Base-by-base conservation (phyloP, 1,140 invertebrate species). In the Lepidotrigona ventralis region DNA sequence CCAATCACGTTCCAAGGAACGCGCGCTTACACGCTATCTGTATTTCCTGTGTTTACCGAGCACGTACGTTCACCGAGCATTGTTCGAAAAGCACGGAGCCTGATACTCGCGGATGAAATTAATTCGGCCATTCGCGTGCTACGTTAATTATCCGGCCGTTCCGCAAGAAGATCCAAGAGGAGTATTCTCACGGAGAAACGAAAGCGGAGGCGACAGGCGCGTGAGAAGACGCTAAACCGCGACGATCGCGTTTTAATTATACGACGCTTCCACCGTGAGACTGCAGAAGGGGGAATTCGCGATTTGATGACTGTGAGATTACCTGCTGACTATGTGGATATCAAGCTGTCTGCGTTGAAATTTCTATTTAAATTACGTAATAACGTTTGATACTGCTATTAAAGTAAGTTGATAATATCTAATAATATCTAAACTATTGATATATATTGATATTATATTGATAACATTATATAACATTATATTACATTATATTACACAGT, bases 11-110 rank as follows among this genome's bases (percentile, higher is more conserved):
- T 53, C 56, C 68, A 53, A 79, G 23, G 70, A 29, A 53, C 54
- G 66, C 21, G 64, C 68, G 77, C 60, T 86, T 84, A 84, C 81
- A 72, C 63, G 26, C 53, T 60, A 63, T 19, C 82, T 33, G 70
- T 46, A 68, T 86, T 87, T 87, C 71, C 75, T 60, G 70, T 79
- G 70, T 79, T 86, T 86, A 76, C 66, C 39, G 69, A 26, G 39
- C 56, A 72, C 63, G 70, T 51, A 29, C 51, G 1, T 46, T 46
- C 39, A 8, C 39, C 8, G 11, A 6, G 26, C 60, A 79, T 86
- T 78, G 84, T 82, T 83, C 39, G 53, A 66, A 15, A 46, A 46
- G 39, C 39, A 23, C 54, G 46, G 23, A 21, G 26, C 64, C 29
- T 51, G 74, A 73, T 68, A 70, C 72, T 83, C 80, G 23, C 12